Percentiles rank a stretch among this genome's conserved stretches.
Evolutionary conservation across 1,140 invertebrate genomes (phyloP).

Genomic region (Condylostylus longicornis): DNA sequence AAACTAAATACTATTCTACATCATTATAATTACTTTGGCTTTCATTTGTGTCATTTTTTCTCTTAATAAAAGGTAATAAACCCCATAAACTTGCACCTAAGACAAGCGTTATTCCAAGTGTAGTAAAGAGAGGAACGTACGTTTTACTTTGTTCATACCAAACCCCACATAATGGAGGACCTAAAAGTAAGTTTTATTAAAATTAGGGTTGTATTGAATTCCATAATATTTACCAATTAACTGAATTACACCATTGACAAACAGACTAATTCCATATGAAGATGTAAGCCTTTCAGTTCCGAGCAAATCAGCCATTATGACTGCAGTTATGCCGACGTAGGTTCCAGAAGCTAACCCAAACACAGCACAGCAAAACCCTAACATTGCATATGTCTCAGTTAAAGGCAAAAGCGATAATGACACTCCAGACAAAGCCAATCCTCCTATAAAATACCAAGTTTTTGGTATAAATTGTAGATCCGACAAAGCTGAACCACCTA

Average conservation of each 20-base stretch:
- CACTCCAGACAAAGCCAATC: constrained; percentile 57
- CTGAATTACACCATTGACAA: constrained; percentile 67
- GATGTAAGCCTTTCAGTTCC: constrained; percentile 67
- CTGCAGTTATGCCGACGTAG: constrained; percentile 70
- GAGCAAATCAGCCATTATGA: constrained; percentile 72
- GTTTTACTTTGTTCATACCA: constrained; percentile 46
- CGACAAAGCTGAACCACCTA: constrained; percentile 65
- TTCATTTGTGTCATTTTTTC: constrained; percentile 20
- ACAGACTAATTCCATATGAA: constrained; percentile 69
- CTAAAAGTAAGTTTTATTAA: no score
- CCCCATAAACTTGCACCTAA: constrained; percentile 57
- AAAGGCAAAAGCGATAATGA: constrained; percentile 53
- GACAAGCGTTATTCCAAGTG: constrained; percentile 54
- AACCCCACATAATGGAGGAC: constrained; percentile 60
- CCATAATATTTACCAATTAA: no score
- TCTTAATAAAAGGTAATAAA: constrained; percentile 50
- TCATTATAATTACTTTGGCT: no score
- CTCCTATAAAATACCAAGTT: constrained; percentile 64
- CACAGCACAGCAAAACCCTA: constrained; percentile 52
- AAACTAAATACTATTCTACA: no score
- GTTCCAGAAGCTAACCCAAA: constrained; percentile 70
- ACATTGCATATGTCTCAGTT: constrained; percentile 37
- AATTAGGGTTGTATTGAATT: no score
- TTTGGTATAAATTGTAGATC: constrained; percentile 57
- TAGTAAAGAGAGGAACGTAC: constrained; percentile 53